Base-by-base conservation (phyloP, 2,797 vertebrate genomes). In the Phrynocephalus forsythii region DNA sequence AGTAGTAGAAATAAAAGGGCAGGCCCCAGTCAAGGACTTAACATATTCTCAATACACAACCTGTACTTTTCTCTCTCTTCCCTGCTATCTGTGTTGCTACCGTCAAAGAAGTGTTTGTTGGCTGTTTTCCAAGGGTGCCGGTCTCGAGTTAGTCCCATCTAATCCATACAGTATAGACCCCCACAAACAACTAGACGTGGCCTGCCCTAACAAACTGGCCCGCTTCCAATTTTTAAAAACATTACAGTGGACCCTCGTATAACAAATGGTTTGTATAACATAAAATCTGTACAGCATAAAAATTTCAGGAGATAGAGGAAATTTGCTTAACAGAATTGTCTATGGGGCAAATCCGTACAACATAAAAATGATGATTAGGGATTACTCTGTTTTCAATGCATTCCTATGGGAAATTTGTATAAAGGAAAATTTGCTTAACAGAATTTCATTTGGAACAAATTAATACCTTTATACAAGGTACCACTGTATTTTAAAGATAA, bases 1-100 rank as follows among this genome's bases (percentile, higher is more conserved):
- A 95, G 93, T 94, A 93, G 95, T 95, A 94, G 92, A 89, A 96
- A 95, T 92, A 92, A 95, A 94, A 95, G 0, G 63, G 93, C 92
- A 79, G 88, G 94, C 93, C 95, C 86, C 93, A 95, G 94, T 92
- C 91, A 91, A 92, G 94, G 93, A 94, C 90, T 88, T 87, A 94
- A 68, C 95, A 92, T 84, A 1, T 92, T 95, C 96, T 94, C 95
- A 94, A 90, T 87, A 78, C 91, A 69, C 91, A 89, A 77, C 92
- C 85, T 69, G 78, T 33, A 80, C 26, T 85, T 80, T 90, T 93
- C 89, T 94, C 90, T 90, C 90, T 90, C 94, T 92, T 92, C 88
- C 87, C 28, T 84, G 82, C 82, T 94, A 87, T 85, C 76, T 79
- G 77, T 63, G 30, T 60, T 63, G 30, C 63, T n/a, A 63, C 50